phyloP scores from a whole-genome alignment of 1,140 invertebrate species.

The Eriocheir sinensis region DNA sequence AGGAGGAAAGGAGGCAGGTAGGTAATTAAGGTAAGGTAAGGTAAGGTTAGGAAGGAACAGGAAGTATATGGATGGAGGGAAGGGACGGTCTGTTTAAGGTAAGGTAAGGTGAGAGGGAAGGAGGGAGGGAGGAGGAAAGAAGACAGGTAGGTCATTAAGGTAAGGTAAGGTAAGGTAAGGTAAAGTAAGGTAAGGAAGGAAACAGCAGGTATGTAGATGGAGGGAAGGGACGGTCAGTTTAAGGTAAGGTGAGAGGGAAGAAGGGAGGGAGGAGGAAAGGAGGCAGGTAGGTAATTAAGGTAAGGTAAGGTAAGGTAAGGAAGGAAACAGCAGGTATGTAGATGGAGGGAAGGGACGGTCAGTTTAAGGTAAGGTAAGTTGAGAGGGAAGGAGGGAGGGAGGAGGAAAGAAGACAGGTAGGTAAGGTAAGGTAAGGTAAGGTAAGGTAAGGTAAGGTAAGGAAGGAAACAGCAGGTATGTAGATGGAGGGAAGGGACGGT shows the following conservation, averaged over 20 bases:
- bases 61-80: too few species aligned
- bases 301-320: not conserved
- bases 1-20: not conserved
- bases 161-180: too few species aligned
- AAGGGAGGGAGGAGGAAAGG: not conserved
- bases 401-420: not conserved
- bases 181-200: too few species aligned
- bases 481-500: too few species aligned
- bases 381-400: not conserved
- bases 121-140: too few species aligned
- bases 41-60: not conserved
- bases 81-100: too few species aligned
- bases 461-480: not conserved
- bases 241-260: not conserved
- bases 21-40: not conserved
- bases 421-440: not conserved
- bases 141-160: too few species aligned
- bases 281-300: not conserved
- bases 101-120: too few species aligned
- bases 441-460: not conserved
- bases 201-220: too few species aligned
- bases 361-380: not conserved
- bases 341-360: too few species aligned
- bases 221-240: too few species aligned
- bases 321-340: too few species aligned